phyloP scores from a whole-genome alignment of 2,888 invertebrate genomes.

The Gryllus longicercus region DNA sequence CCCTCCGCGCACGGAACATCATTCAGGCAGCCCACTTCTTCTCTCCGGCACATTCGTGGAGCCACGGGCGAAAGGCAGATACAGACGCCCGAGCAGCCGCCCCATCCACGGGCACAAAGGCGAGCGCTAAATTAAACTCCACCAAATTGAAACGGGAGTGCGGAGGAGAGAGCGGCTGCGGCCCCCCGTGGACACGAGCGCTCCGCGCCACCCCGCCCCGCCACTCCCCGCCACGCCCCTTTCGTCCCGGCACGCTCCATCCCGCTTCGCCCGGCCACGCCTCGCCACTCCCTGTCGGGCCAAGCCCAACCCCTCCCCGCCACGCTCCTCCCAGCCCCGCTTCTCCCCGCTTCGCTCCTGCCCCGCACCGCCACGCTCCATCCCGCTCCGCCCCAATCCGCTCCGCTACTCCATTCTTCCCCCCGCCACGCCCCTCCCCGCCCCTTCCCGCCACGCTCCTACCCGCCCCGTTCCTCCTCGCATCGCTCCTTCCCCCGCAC shows the following conservation, averaged over 20 bases:
- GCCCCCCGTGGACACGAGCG: neutral
- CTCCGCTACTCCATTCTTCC: neutral
- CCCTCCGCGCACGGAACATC: too few species aligned
- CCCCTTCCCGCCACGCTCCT: too few species aligned
- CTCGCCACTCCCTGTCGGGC: too few species aligned
- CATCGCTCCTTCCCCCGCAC: too few species aligned
- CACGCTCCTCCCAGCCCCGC: too few species aligned
- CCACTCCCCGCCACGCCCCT: neutral
- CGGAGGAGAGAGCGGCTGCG: neutral
- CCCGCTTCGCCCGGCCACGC: too few species aligned
- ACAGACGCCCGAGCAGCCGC: neutral
- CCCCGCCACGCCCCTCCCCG: neutral
- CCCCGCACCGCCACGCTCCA: neutral
- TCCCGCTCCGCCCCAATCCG: neutral
- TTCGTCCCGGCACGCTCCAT: too few species aligned
- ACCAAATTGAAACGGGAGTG: neutral
- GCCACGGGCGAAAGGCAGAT: neutral
- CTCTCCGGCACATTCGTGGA: neutral
- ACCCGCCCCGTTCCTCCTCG: too few species aligned
- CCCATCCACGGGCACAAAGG: neutral
- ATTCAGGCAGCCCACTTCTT: neutral
- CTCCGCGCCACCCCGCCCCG: neutral
- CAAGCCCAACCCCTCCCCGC: too few species aligned
- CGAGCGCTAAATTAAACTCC: neutral
- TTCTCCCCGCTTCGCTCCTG: too few species aligned